phyloP scores from a whole-genome alignment of 2,797 vertebrate species.

The Enteromius fasciolatus region DNA sequence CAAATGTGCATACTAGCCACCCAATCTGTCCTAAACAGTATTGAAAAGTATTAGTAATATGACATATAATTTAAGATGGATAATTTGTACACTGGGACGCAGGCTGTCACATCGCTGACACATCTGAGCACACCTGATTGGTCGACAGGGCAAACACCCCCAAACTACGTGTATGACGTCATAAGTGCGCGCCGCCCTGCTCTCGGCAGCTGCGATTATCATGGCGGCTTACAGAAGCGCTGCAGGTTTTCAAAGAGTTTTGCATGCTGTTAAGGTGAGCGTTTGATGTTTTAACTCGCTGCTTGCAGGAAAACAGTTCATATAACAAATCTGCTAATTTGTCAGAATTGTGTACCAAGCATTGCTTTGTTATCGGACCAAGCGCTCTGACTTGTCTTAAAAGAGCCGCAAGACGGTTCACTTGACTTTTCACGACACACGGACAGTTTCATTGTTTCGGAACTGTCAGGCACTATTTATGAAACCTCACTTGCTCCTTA shows the following conservation, averaged over 20 bases:
- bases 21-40: no score
- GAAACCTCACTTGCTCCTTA: background rate
- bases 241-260: conserved; percentile 66
- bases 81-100: no score
- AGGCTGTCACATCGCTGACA: background rate
- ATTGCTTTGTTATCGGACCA: background rate
- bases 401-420: background rate
- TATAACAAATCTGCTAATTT: background rate
- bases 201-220: conserved; percentile 51
- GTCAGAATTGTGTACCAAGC: background rate
- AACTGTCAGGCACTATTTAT: background rate
- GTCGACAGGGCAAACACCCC: conserved; percentile 48
- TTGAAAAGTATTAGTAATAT: no score
- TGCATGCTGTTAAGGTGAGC: conserved; percentile 74
- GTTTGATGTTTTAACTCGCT: background rate
- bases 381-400: background rate
- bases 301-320: background rate
- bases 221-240: conserved; percentile 73
- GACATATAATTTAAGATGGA: no score
- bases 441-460: background rate
- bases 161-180: conserved; percentile 54
- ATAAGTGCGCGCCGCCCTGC: background rate
- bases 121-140: conserved; percentile 35
- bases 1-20: no score
- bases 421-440: background rate